Evolutionary conservation across 2,888 invertebrate species (phyloP).

Genomic region (Loripinus fragilis): DNA sequence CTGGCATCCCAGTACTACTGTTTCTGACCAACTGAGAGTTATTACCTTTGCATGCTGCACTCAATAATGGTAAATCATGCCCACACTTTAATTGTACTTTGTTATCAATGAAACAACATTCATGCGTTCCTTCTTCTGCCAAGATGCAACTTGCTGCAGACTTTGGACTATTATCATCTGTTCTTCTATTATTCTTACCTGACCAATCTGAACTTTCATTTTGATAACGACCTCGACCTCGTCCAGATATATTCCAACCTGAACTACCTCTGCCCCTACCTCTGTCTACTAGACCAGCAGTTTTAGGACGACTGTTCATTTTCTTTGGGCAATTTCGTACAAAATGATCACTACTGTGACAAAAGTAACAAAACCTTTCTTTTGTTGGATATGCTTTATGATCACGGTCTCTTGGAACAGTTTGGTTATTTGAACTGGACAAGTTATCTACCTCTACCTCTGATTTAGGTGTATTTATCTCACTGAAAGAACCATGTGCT

Average conservation of each 20-base stretch:
- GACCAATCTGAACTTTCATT: background rate
- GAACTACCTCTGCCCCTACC: background rate
- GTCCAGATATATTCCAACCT: background rate
- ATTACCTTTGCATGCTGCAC: background rate
- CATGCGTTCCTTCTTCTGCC: background rate
- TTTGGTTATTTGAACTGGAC: background rate
- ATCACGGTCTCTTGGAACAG: background rate
- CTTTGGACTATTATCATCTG: background rate
- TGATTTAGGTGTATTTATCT: background rate
- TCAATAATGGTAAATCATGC: background rate
- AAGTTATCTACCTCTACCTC: background rate
- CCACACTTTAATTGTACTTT: too few species aligned
- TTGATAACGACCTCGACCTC: background rate
- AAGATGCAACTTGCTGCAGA: background rate
- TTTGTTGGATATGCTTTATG: background rate
- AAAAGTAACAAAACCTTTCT: background rate
- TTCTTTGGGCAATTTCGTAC: background rate
- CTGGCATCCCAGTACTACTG: conserved; percentile 10
- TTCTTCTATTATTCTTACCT: too few species aligned
- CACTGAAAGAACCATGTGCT: conserved; percentile 17
- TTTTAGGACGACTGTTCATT: background rate
- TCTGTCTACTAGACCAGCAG: background rate
- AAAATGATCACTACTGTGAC: background rate
- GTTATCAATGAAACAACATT: background rate
- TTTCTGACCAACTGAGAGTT: background rate